Base-by-base conservation (phyloP, 2,888 invertebrate genomes). In the Cephus sareptanus region DNA sequence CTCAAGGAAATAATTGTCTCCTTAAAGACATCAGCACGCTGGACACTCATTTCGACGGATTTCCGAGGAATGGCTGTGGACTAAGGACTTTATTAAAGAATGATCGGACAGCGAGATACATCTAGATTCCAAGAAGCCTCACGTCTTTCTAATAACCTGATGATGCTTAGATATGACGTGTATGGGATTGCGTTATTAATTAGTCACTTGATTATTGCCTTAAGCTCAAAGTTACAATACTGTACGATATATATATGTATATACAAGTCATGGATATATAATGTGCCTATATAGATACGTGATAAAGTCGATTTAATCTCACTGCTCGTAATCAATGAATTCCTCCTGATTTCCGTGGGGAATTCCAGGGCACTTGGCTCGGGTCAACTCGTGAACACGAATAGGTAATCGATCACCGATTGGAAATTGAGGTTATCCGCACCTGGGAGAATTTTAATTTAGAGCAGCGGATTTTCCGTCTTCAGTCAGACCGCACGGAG, bases 61-160 rank as follows among this genome's bases (percentile, higher is more conserved):
- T 78, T 78, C 73, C 34, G 69, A 34, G 78, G 78, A 76, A 34
- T 40, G 56, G 73, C 68, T 56, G 56, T n/a, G 23, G 31, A 71
- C 73, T 78, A 76, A 87, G 86, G 87, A 87, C 88, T 88, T 88
- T 88, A 88, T 88, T 88, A 88, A 87, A 87, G 83, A 85, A 86
- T 84, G 88, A 88, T 88, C 86, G 86, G 86, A 82, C 83, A 73
- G 78, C 78, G 82, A 87, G 88, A 88, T 88, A 88, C 85, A 56
- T 56, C 23, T 84, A 85, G 81, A 86, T 88, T 88, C 88, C 87
- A 76, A 85, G 87, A 87, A 88, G 78, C 81, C 70, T 75, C 37
- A 73, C 31, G 68, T 76, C 70, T 56, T 71, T 30, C 68, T 40
- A 76, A 76, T 37, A 34, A 83, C 80, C 79, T 73, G 80, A 78